Conservation (phyloP, 30 jellyfish, hydroid and myxozoan species). For the Hydractinia symbiolongicarpus region DNA sequence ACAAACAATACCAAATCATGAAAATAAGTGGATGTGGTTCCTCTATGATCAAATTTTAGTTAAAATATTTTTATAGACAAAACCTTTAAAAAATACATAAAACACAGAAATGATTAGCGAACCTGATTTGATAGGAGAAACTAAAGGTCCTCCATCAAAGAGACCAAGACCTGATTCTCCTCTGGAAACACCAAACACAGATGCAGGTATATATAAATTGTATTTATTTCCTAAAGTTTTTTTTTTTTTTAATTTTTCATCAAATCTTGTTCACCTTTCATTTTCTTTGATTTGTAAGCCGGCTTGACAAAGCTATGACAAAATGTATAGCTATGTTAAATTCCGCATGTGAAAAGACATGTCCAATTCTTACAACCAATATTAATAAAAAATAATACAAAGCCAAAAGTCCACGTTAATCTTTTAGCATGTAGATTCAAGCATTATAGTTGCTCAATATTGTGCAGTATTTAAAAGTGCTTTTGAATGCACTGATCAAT, state of each 20-base stretch:
- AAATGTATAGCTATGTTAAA: too few relatives aligned
- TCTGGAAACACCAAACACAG: constrained; percentile 82
- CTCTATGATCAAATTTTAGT: neutral
- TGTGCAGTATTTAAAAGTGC: too few relatives aligned
- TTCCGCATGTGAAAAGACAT: too few relatives aligned
- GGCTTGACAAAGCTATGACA: too few relatives aligned
- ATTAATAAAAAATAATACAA: too few relatives aligned
- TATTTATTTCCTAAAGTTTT: neutral
- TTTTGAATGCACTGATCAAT: too few relatives aligned
- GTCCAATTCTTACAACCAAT: too few relatives aligned
- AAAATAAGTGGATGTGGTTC: neutral
- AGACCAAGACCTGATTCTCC: constrained; percentile 78
- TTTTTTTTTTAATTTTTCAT: neutral
- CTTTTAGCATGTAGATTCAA: too few relatives aligned
- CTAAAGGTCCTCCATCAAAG: constrained; percentile 81
- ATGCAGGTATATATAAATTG: constrained; percentile 51
- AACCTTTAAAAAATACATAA: constrained; percentile 1
- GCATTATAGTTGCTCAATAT: too few relatives aligned
- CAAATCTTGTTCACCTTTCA: neutral
- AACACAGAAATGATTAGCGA: constrained; percentile 66
- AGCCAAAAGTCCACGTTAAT: too few relatives aligned
- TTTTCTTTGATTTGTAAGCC: too few relatives aligned
- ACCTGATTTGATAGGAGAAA: constrained; percentile 76
- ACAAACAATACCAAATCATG: constrained; percentile 7
- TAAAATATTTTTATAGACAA: constrained; percentile 13